Evolutionary conservation across 1,140 invertebrate species (phyloP), one percentile per base, ranked within the genome.

Genomic region (Wasmannia auropunctata): DNA sequence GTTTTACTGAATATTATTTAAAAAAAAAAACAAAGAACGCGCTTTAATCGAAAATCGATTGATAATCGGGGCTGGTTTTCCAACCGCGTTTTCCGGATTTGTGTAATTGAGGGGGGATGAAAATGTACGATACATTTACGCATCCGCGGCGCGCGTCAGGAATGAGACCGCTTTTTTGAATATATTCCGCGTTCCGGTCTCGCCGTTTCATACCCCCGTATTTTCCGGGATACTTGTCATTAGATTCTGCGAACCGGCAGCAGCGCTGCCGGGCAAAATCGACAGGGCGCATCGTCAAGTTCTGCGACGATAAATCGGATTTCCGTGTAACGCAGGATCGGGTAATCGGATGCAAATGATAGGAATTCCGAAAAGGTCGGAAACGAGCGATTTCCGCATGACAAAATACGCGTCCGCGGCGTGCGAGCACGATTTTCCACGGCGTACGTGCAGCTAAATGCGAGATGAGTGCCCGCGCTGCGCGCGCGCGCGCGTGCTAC

Each of bases 321-420:
- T 83, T 83, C 79, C 79, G 79, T 83, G 67, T 83, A 83, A 83
- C 67, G 79, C 79, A 31, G 51, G 51, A 83, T 83, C 79, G 67
- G 67, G 51, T 83, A 83, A 83, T 83, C 79, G 79, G 67, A 83
- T 83, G 79, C 79, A 83, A 83, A 83, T 83, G 79, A 83, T 83
- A 83, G 67, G 25, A 83, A 83, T 83, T 74, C 67, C 67, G 67
- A 83, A 83, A 83, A 83, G 79, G 67, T 72, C 79, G 79, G 79
- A 83, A 83, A 83, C 79, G 79, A 83, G 79, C 69, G 79, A 83
- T 83, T 83, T 83, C 79, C 79, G 79, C 79, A 83, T 83, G 79
- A 83, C 67, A 72, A 74, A 83, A 83, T 83, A 83, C 79, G 51
- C 25, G 54, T n/a, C 31, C 79, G 65, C 65, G 25, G 65, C 54